Conservation (phyloP, 2,797 vertebrate species). For the Phalanger gymnotis region DNA sequence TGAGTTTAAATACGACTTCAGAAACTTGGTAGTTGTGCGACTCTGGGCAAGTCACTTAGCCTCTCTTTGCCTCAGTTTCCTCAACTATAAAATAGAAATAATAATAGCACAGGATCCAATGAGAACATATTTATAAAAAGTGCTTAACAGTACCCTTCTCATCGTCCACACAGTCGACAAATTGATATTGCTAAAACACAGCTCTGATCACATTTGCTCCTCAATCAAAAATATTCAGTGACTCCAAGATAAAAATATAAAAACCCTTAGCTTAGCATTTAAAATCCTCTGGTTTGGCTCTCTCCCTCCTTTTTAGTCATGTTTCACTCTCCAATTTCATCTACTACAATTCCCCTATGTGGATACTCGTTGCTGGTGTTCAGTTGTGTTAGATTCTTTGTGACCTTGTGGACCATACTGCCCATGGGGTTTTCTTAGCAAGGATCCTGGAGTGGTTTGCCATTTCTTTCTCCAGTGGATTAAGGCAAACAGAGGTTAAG, state of each 20-base stretch:
- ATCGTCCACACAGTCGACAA: not conserved
- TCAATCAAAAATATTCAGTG: slow-evolving; percentile 58
- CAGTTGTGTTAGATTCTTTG: not conserved
- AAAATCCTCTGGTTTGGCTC: not conserved
- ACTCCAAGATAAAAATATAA: slow-evolving; percentile 3
- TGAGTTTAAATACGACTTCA: not conserved
- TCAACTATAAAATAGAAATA: not conserved
- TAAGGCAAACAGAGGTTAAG: not conserved
- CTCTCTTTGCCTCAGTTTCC: not conserved
- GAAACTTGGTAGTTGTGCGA: not conserved
- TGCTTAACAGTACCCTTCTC: not conserved
- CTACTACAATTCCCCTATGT: not conserved
- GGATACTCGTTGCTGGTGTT: not conserved
- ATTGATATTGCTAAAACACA: slow-evolving; percentile 7
- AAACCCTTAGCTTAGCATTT: slow-evolving; percentile 30
- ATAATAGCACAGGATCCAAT: not conserved
- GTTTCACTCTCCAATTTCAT: not conserved
- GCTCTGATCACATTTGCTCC: not conserved
- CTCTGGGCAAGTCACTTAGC: not conserved
- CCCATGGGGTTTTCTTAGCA: not conserved
- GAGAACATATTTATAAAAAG: not conserved
- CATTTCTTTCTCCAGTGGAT: not conserved
- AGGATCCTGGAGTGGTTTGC: not conserved
- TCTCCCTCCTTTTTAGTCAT: not conserved
- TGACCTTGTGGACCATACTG: fast-evolving